Percentiles rank a stretch among this genome's conserved stretches.
Conservation (phyloP, 2,888 invertebrate species). For the Dysmachus trigonus region DNA sequence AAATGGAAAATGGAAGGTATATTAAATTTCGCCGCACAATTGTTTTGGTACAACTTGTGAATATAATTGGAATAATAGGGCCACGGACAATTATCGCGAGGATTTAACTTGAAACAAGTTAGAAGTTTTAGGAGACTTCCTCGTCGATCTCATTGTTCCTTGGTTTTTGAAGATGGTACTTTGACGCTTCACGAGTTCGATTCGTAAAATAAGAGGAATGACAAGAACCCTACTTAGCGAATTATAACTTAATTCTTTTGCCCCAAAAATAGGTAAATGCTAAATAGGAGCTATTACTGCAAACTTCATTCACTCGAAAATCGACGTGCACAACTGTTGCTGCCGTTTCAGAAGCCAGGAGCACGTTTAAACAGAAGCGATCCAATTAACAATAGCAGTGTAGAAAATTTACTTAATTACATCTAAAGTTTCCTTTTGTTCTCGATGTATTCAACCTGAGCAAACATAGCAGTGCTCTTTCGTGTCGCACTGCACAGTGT, state of each 20-base stretch:
- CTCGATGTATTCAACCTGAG: background rate
- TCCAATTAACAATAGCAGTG: background rate
- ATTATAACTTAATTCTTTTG: background rate
- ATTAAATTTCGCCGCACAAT: background rate
- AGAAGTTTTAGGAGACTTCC: background rate
- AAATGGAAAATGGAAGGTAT: background rate
- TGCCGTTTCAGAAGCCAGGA: background rate
- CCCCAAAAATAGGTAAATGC: background rate
- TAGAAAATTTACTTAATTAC: background rate
- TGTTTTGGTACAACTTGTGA: background rate
- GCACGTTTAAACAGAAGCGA: background rate
- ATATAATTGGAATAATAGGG: background rate
- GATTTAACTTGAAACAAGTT: background rate
- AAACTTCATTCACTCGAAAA: background rate
- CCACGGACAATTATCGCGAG: background rate
- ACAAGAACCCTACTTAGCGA: background rate
- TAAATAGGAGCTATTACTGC: background rate
- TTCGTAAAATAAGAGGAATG: background rate
- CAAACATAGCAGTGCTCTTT: background rate
- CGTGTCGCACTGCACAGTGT: background rate
- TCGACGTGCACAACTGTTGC: background rate
- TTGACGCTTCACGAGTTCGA: background rate
- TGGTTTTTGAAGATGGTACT: background rate
- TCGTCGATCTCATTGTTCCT: background rate
- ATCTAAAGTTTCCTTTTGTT: background rate